Evolutionary conservation across 2,113 vertebrate species (phyloP), one percentile per base, ranked within the genome.

Genomic region (Sander vitreus): DNA sequence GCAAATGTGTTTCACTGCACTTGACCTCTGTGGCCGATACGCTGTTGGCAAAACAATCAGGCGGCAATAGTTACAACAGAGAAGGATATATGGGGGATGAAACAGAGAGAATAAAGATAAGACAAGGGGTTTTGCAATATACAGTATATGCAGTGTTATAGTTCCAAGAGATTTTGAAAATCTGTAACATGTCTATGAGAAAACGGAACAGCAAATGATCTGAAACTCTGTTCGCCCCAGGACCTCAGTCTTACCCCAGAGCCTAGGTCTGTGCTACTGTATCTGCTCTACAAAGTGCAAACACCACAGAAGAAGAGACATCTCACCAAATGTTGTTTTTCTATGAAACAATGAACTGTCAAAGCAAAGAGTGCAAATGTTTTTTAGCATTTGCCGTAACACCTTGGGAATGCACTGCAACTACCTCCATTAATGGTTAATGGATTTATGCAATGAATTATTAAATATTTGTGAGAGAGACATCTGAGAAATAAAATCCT

Each of bases 1-100:
- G 79, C 76, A 73, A 84, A 85, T 77, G 23, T 68, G 47, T 90
- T 91, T 88, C 33, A 80, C 53, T 73, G 83, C 57, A 78, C 55
- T 79, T 84, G 80, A 92, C 78, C 83, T 76, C 66, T 60, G 64
- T 47, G 78, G 69, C 67, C 69, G 71, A 14, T 58, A 84, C 68
- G 65, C 73, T 79, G 59, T 58, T 75, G 69, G 83, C 59, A 80
- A 78, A 77, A 79, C 54, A 83, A 87, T 60, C 4, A 57, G n/a
- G 62, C 65, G 72, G 36, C 25, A 60, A 48, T 53, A 60, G 71
- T 82, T 70, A 66, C 16, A 54, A 62, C 21, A 23, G 1, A 68
- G 48, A 57, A 18, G 21, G 23, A 48, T 19, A 69, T 21, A 15
- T 6, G 8, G 25, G 9, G 13, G 21, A 73, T 36, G 50, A 77